These are phyloP conservation scores for Adelges cooleyi DNA, from an alignment of 1,140 invertebrate species.

Conservation along the genomic window DNA sequence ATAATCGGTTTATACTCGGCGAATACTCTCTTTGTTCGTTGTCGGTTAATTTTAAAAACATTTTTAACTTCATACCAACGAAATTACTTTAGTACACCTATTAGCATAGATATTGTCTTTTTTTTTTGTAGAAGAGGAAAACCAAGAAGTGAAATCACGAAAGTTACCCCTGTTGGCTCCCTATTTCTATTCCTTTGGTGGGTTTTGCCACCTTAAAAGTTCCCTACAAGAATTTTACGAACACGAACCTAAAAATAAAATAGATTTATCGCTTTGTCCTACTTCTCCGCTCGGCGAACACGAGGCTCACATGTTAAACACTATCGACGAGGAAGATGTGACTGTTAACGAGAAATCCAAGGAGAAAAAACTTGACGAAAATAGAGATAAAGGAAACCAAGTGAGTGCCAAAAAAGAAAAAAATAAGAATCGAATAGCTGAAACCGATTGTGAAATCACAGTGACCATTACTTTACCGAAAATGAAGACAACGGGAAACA, in stretches of 20 bases:
- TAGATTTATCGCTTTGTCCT: no score
- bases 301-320: neutral
- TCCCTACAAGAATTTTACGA: conserved; percentile 10
- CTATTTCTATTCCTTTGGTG: neutral
- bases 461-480: conserved; percentile 2
- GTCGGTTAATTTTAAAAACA: no score
- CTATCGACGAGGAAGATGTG: conserved; percentile 1
- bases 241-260: no score
- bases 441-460: conserved; percentile 5
- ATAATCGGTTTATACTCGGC: no score
- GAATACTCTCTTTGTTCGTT: no score
- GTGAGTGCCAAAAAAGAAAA: neutral
- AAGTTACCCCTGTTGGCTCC: neutral
- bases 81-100: neutral
- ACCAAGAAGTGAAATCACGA: neutral
- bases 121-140: conserved; percentile 21
- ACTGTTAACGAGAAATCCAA: neutral
- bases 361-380: no score
- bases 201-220: conserved; percentile 16
- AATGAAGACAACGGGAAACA: neutral
- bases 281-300: neutral
- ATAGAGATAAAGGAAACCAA: no score
- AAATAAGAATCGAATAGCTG: neutral
- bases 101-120: neutral
- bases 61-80: neutral